These are phyloP conservation scores for Sylvia borin DNA, from an alignment of 2,797 vertebrate genomes.

Conservation along the genomic window DNA sequence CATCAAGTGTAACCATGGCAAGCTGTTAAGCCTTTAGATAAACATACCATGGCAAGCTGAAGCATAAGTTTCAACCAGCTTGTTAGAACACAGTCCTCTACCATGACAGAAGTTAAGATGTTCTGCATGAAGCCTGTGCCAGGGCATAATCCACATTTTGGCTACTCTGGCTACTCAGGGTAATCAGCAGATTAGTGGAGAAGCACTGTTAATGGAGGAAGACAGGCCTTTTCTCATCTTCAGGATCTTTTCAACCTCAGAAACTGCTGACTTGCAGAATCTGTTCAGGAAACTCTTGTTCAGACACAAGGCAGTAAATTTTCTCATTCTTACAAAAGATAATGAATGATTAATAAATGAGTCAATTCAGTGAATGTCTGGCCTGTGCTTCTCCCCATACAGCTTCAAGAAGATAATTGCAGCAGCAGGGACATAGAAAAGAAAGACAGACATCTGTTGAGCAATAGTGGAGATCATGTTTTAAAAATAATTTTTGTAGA, in stretches of 20 bases:
- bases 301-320: constrained; percentile 33
- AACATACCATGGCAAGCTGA: constrained; percentile 59
- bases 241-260: constrained; percentile 6
- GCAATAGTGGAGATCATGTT: fast-evolving
- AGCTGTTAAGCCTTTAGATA: constrained; percentile 62
- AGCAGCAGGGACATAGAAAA: neutral
- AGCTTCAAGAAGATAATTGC: constrained; percentile 2
- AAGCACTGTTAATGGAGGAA: neutral
- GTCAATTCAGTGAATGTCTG: constrained; percentile 1
- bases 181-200: neutral
- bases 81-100: constrained; percentile 64
- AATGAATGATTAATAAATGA: constrained; percentile 57
- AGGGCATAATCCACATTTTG: constrained; percentile 5
- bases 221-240: neutral
- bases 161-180: neutral
- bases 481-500: neutral
- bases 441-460: neutral
- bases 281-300: constrained; percentile 1
- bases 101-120: constrained; percentile 56
- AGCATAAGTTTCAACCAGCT: constrained; percentile 60
- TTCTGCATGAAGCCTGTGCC: constrained; percentile 16
- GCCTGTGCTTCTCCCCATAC: neutral
- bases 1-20: constrained; percentile 56
- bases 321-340: constrained; percentile 17
- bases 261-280: constrained; percentile 35